phyloP scores from a whole-genome alignment of 2,888 invertebrate species.

The Peribatodes rhomboidaria region DNA sequence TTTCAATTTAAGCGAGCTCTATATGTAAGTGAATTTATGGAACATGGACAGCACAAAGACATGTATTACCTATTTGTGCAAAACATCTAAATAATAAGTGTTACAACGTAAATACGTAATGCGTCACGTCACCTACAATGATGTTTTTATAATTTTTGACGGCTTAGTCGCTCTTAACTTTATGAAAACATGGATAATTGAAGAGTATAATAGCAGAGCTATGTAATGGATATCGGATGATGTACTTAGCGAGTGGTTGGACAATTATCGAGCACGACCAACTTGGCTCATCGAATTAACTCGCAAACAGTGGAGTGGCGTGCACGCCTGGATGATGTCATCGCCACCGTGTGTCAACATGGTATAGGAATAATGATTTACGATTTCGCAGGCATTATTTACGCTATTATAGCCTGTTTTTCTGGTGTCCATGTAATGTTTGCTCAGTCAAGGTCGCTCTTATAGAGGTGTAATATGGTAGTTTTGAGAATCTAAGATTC shows the following conservation, averaged over 20 bases:
- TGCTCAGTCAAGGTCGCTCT: slow-evolving; percentile 34
- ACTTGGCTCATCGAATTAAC: slow-evolving; percentile 63
- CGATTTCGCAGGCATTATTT: slow-evolving; percentile 45
- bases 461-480: slow-evolving; percentile 7
- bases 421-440: slow-evolving; percentile 21
- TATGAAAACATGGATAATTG: slow-evolving; percentile 14
- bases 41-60: too few species aligned
- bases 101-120: too few species aligned
- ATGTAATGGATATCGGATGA: slow-evolving; percentile 25
- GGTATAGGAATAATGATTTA: slow-evolving; percentile 53
- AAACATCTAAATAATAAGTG: background rate
- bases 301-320: slow-evolving; percentile 58
- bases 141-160: background rate
- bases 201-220: slow-evolving; percentile 12
- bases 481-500: background rate
- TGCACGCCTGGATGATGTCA: slow-evolving; percentile 67
- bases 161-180: background rate
- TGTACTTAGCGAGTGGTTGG: slow-evolving; percentile 52
- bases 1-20: too few species aligned
- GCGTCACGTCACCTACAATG: too few species aligned
- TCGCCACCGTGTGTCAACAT: slow-evolving; percentile 61
- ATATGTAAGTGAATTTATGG: too few species aligned
- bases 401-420: slow-evolving; percentile 42
- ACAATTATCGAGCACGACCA: slow-evolving; percentile 54
- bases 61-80: too few species aligned